Base-by-base conservation (phyloP, 2,888 invertebrate genomes). In the Plebejus argus region DNA sequence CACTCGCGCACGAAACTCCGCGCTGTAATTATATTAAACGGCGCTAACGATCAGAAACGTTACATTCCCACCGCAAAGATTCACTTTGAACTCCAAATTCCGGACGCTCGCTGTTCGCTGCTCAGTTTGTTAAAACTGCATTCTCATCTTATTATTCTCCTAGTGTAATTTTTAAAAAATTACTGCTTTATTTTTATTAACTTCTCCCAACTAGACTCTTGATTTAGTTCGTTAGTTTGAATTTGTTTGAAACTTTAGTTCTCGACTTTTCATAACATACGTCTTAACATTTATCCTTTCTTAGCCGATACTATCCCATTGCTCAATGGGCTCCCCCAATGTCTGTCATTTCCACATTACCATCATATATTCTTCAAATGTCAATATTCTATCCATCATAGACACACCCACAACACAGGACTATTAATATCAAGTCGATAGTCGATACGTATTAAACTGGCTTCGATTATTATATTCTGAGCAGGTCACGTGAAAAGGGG, bases 21-120 rank as follows among this genome's bases (percentile, higher is more conserved):
- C 72, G 23, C 72, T 72, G 15, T 66, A 66, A 66, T 66, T 66
- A 66, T 66, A 66, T 66, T 66, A 66, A 66, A 33, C 15, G 66
- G 66, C 28, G 66, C 66, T 66, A 66, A 66, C 66, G 66, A 66
- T 66, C 66, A 66, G 61, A 61, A 66, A 28, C 66, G 66, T 66
- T 66, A 66, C 66, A 66, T 66, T 66, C 28, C 4, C 28, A 66
- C 66, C 66, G 28, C 66, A 66, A 66, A 66, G 66, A 66, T 66
- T 66, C 66, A 66, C 66, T 66, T 28, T 66, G 66, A 66, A 66
- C 15, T 28, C 66, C 12, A 28, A 23, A 66, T 58, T 58, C 58
- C 15, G 28, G 15, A 12, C 66, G 28, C 28, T 33, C 66, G 28
- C 28, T 33, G 66, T 12, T 66, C 28, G 20, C 15, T 66, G 66